phyloP scores from a whole-genome alignment of 1,140 invertebrate species.

The Papilio machaon region DNA sequence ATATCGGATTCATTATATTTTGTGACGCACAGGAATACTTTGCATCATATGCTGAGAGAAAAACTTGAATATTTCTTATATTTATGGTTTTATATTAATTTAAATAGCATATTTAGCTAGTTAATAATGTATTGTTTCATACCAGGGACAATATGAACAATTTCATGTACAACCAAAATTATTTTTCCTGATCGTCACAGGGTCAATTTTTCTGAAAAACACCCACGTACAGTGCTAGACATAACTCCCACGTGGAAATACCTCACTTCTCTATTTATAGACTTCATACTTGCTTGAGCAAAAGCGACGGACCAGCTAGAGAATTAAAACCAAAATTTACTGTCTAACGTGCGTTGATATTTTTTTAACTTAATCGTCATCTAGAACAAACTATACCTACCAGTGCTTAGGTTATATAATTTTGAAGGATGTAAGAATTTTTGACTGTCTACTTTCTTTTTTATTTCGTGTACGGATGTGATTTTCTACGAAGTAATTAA shows the following conservation, averaged over 20 bases:
- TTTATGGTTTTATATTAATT: no score
- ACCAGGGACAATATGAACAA: no score
- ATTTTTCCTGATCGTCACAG: no score
- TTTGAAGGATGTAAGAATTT: conserved; percentile 16
- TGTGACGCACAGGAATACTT: no score
- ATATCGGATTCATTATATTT: no score
- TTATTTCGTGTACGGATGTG: neutral
- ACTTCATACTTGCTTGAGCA: conserved; percentile 73
- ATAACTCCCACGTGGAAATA: conserved; percentile 80
- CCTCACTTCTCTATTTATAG: conserved; percentile 79
- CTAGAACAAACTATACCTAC: neutral
- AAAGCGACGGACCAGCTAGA: conserved; percentile 66
- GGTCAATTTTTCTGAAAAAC: no score
- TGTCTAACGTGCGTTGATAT: neutral
- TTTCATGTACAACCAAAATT: no score
- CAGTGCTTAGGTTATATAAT: conserved; percentile 12
- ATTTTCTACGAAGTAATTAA: neutral
- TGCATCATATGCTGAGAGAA: no score
- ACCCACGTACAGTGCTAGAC: conserved; percentile 67
- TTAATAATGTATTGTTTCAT: no score
- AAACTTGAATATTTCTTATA: no score
- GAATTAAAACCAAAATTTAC: conserved; percentile 48
- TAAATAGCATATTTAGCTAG: no score
- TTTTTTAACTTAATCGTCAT: neutral
- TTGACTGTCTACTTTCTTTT: neutral